Evolutionary conservation across 2,888 invertebrate genomes (phyloP).

Genomic region (Eugnorisma glareosa): DNA sequence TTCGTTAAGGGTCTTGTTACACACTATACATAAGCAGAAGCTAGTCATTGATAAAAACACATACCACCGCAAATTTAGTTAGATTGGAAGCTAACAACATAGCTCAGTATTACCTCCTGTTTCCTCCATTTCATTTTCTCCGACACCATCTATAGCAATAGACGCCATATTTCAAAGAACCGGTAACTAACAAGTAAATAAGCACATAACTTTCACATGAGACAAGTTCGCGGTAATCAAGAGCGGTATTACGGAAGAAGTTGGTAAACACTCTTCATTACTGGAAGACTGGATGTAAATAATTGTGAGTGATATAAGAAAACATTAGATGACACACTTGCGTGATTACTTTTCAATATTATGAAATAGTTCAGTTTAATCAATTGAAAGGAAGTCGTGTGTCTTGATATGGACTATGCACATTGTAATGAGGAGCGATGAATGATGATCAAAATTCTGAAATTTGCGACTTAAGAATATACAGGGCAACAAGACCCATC

Average conservation of each 20-base stretch:
- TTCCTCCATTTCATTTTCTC: conserved; percentile 20
- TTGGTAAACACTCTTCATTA: conserved; percentile 1
- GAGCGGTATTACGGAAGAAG: conserved; percentile 12
- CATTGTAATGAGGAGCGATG: too few species aligned
- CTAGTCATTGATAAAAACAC: background rate
- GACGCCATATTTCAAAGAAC: conserved; percentile 25
- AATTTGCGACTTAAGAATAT: too few species aligned
- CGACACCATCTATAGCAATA: background rate
- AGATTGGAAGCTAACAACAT: background rate
- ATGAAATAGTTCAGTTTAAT: too few species aligned
- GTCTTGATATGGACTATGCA: too few species aligned
- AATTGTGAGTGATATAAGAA: background rate
- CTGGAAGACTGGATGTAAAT: background rate
- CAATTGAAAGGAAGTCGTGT: too few species aligned
- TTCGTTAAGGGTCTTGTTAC: too few species aligned
- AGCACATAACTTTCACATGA: conserved; percentile 42
- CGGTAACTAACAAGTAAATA: conserved; percentile 9
- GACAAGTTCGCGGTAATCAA: conserved; percentile 6
- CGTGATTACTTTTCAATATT: too few species aligned
- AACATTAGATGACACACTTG: background rate
- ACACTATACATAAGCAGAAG: too few species aligned
- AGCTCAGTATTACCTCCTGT: background rate
- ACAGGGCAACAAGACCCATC: too few species aligned
- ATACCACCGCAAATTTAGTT: background rate
- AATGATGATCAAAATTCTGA: too few species aligned